phyloP scores from a whole-genome alignment of 2,888 invertebrate species.

The Euplexia lucipara region DNA sequence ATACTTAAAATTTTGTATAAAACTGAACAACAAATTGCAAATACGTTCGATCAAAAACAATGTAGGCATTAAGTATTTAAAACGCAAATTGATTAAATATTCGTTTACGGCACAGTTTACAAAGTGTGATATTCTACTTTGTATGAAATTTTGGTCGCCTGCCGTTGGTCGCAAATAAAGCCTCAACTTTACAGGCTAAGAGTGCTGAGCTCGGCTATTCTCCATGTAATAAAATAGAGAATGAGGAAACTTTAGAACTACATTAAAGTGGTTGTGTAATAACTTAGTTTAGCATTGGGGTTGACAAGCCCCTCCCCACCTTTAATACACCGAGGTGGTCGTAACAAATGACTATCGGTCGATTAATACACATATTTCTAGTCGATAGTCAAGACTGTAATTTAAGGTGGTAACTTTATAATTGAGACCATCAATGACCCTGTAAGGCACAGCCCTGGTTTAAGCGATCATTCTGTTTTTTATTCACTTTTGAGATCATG shows the following conservation, averaged over 20 bases:
- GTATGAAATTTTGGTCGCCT: slow-evolving; percentile 43
- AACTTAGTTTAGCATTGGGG: slow-evolving; percentile 32
- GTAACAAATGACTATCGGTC: slow-evolving; percentile 23
- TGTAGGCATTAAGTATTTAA: background rate
- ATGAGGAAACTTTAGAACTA: slow-evolving; percentile 37
- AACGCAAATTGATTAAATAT: slow-evolving; percentile 16
- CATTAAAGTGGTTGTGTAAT: slow-evolving; percentile 28
- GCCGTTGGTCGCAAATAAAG: slow-evolving; percentile 35
- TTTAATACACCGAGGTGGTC: background rate
- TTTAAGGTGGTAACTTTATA: no score
- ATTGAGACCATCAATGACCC: no score
- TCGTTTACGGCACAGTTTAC: slow-evolving; percentile 21
- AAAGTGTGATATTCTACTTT: slow-evolving; percentile 43
- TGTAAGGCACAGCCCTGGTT: no score
- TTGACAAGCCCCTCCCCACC: slow-evolving; percentile 18
- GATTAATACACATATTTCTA: no score
- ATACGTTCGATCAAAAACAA: background rate
- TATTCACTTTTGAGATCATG: no score
- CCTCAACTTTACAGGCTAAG: slow-evolving; percentile 45
- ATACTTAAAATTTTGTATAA: background rate
- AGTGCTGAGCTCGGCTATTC: slow-evolving; percentile 45
- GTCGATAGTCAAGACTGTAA: no score
- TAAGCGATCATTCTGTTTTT: no score
- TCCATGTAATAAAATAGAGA: slow-evolving; percentile 43
- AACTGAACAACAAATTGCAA: background rate